These are phyloP conservation scores for Tachycineta bicolor DNA, from an alignment of 2,113 vertebrate genomes.

Conservation along the genomic window DNA sequence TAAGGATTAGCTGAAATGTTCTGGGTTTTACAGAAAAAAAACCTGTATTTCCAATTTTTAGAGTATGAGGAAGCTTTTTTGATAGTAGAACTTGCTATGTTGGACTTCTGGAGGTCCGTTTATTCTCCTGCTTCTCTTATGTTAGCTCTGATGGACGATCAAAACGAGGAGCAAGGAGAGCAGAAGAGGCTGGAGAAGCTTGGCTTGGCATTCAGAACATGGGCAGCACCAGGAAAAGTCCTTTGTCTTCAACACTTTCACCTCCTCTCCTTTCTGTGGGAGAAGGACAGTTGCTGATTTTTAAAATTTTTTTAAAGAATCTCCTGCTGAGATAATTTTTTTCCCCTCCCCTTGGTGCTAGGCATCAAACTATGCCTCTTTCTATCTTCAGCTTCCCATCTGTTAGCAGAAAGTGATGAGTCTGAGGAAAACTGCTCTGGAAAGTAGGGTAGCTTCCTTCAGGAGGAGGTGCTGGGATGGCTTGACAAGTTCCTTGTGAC, in stretches of 20 bases:
- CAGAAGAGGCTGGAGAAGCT: background rate
- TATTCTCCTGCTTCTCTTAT: background rate
- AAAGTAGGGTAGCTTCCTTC: conserved; percentile 60
- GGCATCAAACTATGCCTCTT: conserved; percentile 27
- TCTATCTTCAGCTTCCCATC: conserved; percentile 68
- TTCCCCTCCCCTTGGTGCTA: background rate
- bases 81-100: background rate
- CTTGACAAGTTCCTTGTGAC: background rate
- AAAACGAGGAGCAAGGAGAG: background rate
- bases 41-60: background rate
- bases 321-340: conserved; percentile 10
- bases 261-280: background rate
- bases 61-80: background rate
- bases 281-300: background rate
- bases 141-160: background rate
- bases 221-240: background rate
- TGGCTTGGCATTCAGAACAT: background rate
- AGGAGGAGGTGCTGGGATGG: background rate
- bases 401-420: conserved; percentile 64
- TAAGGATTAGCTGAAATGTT: background rate
- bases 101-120: background rate
- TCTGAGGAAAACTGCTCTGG: conserved; percentile 44
- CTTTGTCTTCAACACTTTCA: background rate
- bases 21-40: background rate
- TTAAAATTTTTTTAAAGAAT: background rate